Evolutionary conservation across 2,113 vertebrate genomes (phyloP).

Genomic region (Coptodon bakossiorum): DNA sequence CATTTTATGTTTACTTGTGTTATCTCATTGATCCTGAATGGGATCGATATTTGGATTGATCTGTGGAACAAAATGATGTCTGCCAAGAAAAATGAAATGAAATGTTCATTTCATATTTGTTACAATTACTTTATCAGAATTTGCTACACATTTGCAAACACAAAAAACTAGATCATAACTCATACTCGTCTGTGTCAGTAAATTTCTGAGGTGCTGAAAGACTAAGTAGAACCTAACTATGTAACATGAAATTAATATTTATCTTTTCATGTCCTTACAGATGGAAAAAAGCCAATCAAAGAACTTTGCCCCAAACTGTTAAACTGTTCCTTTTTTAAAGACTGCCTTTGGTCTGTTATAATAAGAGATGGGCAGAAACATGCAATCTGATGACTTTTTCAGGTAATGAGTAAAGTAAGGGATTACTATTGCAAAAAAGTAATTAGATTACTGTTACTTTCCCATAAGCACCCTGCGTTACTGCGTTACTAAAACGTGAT

Average conservation of each 20-base stretch:
- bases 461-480: background rate
- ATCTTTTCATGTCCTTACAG: background rate
- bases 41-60: background rate
- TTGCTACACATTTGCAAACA: background rate
- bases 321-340: background rate
- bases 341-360: background rate
- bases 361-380: background rate
- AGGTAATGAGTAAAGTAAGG: background rate
- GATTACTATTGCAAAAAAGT: background rate
- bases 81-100: background rate
- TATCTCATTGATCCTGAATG: background rate
- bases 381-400: background rate
- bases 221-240: background rate
- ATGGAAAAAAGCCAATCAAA: background rate
- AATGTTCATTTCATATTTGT: background rate
- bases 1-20: background rate
- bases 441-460: background rate
- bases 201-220: background rate
- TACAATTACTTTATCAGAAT: background rate
- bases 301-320: background rate
- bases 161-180: background rate
- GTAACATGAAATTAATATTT: background rate
- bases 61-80: background rate
- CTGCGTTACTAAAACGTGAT: background rate
- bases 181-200: background rate